Evolutionary conservation across 2,888 invertebrate genomes (phyloP), one percentile per base, ranked within the genome.

Genomic region (Odontocolon sp.): DNA sequence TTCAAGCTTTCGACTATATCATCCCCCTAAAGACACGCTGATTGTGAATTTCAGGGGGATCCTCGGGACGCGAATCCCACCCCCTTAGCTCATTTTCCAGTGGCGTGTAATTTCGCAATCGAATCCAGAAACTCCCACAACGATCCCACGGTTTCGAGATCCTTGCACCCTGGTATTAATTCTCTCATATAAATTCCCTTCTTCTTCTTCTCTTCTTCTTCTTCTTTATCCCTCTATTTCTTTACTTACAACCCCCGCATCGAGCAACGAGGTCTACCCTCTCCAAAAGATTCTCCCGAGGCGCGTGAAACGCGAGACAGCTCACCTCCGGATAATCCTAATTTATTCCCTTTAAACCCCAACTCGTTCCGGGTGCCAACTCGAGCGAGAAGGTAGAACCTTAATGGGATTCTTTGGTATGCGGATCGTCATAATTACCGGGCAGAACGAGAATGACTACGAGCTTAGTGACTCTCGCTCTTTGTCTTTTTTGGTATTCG

Each of bases 321-420:
- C 63, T 50, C 63, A 63, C 63, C 63, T 63, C 45, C 45, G 77
- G 79, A 79, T 79, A 79, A 79, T 79, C 79, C 74, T 77, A 77
- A 79, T 79, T 79, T 79, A 79, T 79, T 79, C 71, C 77, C 77
- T 69, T 63, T 56, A 56, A 77, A 79, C 69, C 38, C 33, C 70
- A 70, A 77, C 72, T 73, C 72, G 64, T 73, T 77, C 64, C 72
- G 77, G 54, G 72, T 33, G 59, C 52, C 56, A 71, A 67, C 26
- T 61, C 38, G 47, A 28, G 33, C 38, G 16, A 45, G 31, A 14
- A 9, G 38, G 36, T 9, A 9, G 21, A 16, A 64, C 64, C 47
- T 45, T 64, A 72, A 72, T 64, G 56, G 64, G 72, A 72, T 72
- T 57, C 56, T 40, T 42, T 9, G 74, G 74, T 68, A 68, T 67